phyloP scores from a whole-genome alignment of 1,140 invertebrate genomes.

The Zaprionus nigranus region DNA sequence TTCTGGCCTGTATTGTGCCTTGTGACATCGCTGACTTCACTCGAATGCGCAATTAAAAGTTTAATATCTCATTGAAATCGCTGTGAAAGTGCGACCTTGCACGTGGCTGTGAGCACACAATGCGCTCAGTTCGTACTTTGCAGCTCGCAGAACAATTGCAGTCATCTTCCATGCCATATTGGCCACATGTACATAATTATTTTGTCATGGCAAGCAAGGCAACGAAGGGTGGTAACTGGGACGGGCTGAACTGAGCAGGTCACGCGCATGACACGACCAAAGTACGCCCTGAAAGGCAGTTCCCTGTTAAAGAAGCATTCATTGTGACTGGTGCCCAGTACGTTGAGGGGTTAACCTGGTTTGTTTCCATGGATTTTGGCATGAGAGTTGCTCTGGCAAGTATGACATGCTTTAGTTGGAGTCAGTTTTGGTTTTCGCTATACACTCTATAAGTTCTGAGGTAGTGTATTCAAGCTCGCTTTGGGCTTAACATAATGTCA shows the following conservation, averaged over 20 bases:
- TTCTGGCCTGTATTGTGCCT: neutral
- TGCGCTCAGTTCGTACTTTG: conserved; percentile 2
- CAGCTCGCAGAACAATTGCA: conserved; percentile 28
- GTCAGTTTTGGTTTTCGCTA: neutral
- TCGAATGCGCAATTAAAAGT: conserved; percentile 51
- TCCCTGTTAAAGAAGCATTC: conserved; percentile 10
- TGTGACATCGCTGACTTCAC: conserved; percentile 35
- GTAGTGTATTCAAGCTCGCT: conserved; percentile 2
- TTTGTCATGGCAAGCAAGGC: conserved; percentile 5
- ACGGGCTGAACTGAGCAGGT: conserved; percentile 7
- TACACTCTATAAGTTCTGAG: neutral
- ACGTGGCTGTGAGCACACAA: conserved; percentile 37
- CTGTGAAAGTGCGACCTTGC: conserved; percentile 32
- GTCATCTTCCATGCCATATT: conserved; percentile 24
- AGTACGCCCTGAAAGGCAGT: conserved; percentile 11
- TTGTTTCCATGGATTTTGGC: neutral
- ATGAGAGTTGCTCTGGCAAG: neutral
- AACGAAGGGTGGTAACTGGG: neutral
- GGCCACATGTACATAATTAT: conserved; percentile 51
- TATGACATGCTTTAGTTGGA: neutral
- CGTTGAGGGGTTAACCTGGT: neutral
- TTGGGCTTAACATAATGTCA: neutral
- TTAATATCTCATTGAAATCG: conserved; percentile 41
- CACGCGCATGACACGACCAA: conserved; percentile 40
- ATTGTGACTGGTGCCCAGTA: conserved; percentile 17